Percentiles rank a stretch among this genome's conserved stretches.
phyloP scores from a whole-genome alignment of 1,140 invertebrate species.

The Protaetia brevitarsis region DNA sequence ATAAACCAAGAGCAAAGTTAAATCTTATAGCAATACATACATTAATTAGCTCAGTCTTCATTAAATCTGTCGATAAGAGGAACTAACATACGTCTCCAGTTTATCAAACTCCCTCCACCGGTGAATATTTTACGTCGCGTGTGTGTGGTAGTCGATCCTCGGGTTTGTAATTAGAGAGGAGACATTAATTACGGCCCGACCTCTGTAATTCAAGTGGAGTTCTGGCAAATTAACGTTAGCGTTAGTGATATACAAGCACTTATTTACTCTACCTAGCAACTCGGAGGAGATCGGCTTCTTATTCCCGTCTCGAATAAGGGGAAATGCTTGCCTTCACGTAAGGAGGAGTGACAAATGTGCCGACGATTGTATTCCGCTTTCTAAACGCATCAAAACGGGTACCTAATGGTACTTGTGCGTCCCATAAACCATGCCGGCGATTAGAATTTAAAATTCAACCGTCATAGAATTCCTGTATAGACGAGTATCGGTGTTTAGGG shows the following conservation, averaged over 20 bases:
- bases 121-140: too few relatives aligned
- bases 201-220: background rate
- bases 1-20: too few relatives aligned
- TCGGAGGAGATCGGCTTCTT: background rate
- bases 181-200: background rate
- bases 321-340: background rate
- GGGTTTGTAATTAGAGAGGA: conserved; percentile 3
- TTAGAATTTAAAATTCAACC: background rate
- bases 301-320: background rate
- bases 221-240: conserved; percentile 6
- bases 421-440: background rate
- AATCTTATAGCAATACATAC: too few relatives aligned
- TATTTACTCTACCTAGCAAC: background rate
- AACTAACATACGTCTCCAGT: too few relatives aligned
- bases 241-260: background rate
- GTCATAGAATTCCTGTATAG: background rate
- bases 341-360: background rate
- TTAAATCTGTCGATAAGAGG: too few relatives aligned
- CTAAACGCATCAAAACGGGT: too few relatives aligned
- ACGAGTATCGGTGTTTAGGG: background rate
- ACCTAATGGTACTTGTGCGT: too few relatives aligned
- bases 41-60: too few relatives aligned
- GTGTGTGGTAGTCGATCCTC: too few relatives aligned
- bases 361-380: background rate
- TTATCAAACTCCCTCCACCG: too few relatives aligned